Conservation (phyloP, 2,113 vertebrate species). For the Alethe castanea region DNA sequence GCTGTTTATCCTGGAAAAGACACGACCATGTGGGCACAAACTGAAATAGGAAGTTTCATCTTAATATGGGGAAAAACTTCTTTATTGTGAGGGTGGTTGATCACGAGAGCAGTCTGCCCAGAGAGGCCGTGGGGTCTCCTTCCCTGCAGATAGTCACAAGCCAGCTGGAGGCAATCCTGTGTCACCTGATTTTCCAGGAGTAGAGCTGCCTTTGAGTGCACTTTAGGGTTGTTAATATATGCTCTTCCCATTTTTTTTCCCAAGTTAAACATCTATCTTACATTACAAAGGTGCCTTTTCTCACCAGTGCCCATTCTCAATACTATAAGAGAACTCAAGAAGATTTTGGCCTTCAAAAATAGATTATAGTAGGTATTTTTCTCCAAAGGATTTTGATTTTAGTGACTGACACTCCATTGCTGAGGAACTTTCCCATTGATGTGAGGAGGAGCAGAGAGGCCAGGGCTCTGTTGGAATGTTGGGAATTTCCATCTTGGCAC, state of each 20-base stretch:
- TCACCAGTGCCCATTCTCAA: neutral
- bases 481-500: neutral
- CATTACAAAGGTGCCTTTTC: neutral
- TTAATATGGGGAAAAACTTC: neutral
- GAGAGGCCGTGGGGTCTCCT: neutral
- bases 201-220: too few relatives aligned
- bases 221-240: neutral
- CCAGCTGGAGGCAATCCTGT: neutral
- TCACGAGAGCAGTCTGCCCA: neutral
- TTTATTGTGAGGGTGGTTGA: neutral
- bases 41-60: neutral
- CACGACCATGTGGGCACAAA: fast-evolving
- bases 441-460: neutral
- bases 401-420: neutral
- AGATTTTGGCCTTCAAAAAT: neutral
- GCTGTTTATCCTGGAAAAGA: neutral
- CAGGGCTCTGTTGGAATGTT: neutral
- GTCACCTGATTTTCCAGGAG: too few relatives aligned
- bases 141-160: neutral
- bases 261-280: neutral
- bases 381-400: neutral
- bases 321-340: neutral
- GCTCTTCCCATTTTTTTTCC: neutral
- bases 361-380: neutral
- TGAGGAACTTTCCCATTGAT: neutral